Evolutionary conservation across 2,888 invertebrate species (phyloP).

Genomic region (Nephrotoma guestfalica): DNA sequence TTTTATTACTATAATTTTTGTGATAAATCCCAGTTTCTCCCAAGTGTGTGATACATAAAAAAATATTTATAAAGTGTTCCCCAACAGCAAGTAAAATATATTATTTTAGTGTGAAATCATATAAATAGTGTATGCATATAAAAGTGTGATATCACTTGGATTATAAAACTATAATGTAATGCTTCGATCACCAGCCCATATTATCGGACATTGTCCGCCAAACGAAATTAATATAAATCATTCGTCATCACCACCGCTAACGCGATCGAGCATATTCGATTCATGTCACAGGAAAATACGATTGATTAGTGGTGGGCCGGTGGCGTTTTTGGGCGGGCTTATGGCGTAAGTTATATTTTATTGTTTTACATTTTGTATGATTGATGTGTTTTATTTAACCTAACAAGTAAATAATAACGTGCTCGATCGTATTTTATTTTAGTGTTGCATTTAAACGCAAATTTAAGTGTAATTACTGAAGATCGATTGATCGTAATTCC

Average conservation of each 20-base stretch:
- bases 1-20: not conserved
- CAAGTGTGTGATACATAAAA: not conserved
- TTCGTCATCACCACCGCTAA: constrained; percentile 33
- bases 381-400: not conserved
- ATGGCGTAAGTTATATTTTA: constrained; percentile 46
- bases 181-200: constrained; percentile 38
- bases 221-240: constrained; percentile 12
- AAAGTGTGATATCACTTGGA: not conserved
- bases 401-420: not conserved
- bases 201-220: constrained; percentile 31
- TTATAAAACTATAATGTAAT: constrained; percentile 15
- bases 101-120: not conserved
- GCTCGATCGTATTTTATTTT: not conserved
- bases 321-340: constrained; percentile 50
- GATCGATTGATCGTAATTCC: too few species aligned
- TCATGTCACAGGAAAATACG: constrained; percentile 59
- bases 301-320: constrained; percentile 50
- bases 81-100: not conserved
- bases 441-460: too few species aligned
- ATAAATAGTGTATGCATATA: not conserved
- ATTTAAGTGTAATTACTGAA: too few species aligned
- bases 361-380: not conserved
- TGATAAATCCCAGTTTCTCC: not conserved
- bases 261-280: constrained; percentile 50
- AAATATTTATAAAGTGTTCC: not conserved